Evolutionary conservation across 2,888 invertebrate species (phyloP).

Genomic region (Heliconius cydno): DNA sequence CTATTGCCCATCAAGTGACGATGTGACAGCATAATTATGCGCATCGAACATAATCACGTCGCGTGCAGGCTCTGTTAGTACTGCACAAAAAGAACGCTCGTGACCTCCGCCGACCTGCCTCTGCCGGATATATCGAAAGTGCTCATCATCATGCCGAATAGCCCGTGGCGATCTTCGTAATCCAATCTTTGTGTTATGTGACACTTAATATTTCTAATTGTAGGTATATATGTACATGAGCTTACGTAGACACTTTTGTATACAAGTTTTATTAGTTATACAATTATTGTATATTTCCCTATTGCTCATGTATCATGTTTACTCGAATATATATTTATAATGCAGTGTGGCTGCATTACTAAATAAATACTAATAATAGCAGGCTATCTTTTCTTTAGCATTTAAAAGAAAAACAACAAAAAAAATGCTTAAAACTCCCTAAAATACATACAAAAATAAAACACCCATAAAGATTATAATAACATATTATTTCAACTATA

Average conservation of each 20-base stretch:
- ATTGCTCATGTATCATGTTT: not conserved
- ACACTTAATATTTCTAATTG: slow-evolving; percentile 55
- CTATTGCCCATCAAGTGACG: slow-evolving; percentile 77
- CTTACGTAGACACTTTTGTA: slow-evolving; percentile 36
- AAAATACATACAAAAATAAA: not conserved
- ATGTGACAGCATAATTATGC: slow-evolving; percentile 83
- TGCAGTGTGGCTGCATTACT: not conserved
- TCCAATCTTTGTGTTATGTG: slow-evolving; percentile 54
- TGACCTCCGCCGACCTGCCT: slow-evolving; percentile 76
- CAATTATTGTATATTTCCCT: slow-evolving; percentile 4
- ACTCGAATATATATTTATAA: not conserved
- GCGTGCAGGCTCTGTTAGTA: slow-evolving; percentile 62
- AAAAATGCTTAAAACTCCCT: too few species aligned
- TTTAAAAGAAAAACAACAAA: not conserved
- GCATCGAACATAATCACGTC: slow-evolving; percentile 76
- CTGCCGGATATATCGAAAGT: slow-evolving; percentile 82
- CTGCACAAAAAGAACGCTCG: slow-evolving; percentile 76
- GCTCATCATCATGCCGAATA: slow-evolving; percentile 61
- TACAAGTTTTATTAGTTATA: not conserved
- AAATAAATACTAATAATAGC: not conserved
- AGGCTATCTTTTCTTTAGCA: not conserved
- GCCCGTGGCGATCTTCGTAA: slow-evolving; percentile 51
- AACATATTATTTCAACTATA: not conserved
- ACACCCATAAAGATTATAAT: not conserved
- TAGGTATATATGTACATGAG: slow-evolving; percentile 46